Base-by-base conservation (phyloP, 2,888 invertebrate species). In the Synanthedon tipuliformis region DNA sequence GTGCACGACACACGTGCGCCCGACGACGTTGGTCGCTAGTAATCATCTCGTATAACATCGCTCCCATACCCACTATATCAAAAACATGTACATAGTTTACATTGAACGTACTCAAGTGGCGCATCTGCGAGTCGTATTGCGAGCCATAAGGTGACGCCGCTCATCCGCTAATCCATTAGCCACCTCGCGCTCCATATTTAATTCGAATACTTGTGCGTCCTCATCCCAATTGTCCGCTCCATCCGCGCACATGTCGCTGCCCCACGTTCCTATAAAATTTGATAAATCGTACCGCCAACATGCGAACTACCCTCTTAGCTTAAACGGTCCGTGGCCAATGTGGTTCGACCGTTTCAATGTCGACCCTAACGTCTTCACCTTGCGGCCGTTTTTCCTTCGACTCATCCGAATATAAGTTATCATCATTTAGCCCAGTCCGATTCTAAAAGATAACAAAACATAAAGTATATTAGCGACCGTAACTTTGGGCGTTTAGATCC, bases 251-350 rank as follows among this genome's bases (percentile, higher is more conserved):
- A 84, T 85, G 85, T 82, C 84, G 76, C 75, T 78, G 71, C 76
- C 80, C 80, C 73, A 64, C 64, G 71, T 71, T 74, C 80, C 76
- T 78, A 84, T 82, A 83, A 82, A 85, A 84, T 86, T 86, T 86
- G 86, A 86, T 86, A 86, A 85, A 86, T 86, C 76, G 84, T 78
- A 75, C 71, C 76, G 82, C 78, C 82, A 78, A 86, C 85, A 86
- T 84, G 85, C 73, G 84, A 85, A 84, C 83, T 85, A 84, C 86
- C 86, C 86, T 85, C 84, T 83, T 77, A 77, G 78, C 81, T 79
- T 81, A 81, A 83, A 80, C 84, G 80, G 75, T 70, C 69, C 74
- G 69, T 59, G 64, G 62, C 62, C 66, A 60, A 59, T 62, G 41
- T 4, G 12, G 27, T 2, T 8, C 4, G 23, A 5, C 7, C 61